Evolutionary conservation across 2,797 vertebrate genomes (phyloP).

Genomic region (Pempheris klunzingeri): DNA sequence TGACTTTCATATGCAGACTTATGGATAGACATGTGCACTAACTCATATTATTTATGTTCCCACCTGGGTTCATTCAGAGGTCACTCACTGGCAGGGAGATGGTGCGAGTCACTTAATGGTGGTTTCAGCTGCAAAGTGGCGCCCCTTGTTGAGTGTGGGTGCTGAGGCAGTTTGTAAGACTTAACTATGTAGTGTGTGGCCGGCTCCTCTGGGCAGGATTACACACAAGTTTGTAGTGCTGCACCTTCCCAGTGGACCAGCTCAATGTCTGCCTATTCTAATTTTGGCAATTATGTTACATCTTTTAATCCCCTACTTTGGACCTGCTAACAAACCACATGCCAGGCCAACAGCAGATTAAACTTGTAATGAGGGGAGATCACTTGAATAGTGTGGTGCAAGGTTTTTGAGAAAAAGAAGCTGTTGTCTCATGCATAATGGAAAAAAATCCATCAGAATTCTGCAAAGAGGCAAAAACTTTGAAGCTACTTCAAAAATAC

Average conservation of each 20-base stretch:
- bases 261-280: constrained; percentile 70
- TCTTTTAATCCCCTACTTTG: constrained; percentile 74
- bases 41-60: constrained; percentile 28
- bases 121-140: constrained; percentile 33
- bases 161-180: constrained; percentile 36
- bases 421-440: constrained; percentile 44
- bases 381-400: constrained; percentile 38
- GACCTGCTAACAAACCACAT: constrained; percentile 63
- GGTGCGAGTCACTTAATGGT: constrained; percentile 28
- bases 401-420: constrained; percentile 29
- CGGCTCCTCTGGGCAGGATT: constrained; percentile 71
- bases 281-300: constrained; percentile 74
- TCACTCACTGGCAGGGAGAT: constrained; percentile 16
- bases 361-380: constrained; percentile 48
- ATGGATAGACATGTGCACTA: constrained; percentile 12
- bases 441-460: constrained; percentile 28
- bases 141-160: constrained; percentile 19
- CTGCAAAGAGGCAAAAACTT: constrained; percentile 19
- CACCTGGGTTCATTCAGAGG: constrained; percentile 59
- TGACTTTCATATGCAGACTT: constrained; percentile 42
- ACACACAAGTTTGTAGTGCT: constrained; percentile 58
- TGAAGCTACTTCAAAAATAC: constrained; percentile 16
- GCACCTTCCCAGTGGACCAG: constrained; percentile 52
- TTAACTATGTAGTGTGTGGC: constrained; percentile 47
- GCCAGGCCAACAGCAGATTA: constrained; percentile 68